These are phyloP conservation scores for human DNA, from an alignment of 2,113 vertebrate species.

Conservation along the genomic window DNA sequence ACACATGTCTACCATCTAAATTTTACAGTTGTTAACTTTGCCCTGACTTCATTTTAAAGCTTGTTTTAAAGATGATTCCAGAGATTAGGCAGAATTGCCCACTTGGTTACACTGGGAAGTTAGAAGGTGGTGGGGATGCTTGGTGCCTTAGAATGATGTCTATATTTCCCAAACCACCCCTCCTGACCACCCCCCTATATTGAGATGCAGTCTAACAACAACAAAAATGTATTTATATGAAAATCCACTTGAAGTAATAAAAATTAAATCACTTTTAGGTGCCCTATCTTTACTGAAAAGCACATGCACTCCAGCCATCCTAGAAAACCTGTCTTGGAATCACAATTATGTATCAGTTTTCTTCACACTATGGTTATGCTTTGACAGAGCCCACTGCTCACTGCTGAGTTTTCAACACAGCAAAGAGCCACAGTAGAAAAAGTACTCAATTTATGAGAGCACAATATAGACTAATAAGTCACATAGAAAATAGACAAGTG, in stretches of 20 bases:
- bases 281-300: not conserved
- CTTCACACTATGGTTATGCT: not conserved
- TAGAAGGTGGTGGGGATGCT: no score
- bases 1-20: not conserved
- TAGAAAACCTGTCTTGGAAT: not conserved
- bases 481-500: not conserved
- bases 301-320: not conserved
- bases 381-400: not conserved
- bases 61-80: not conserved
- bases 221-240: not conserved
- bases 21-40: not conserved
- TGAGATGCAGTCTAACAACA: not conserved
- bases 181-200: fast-evolving
- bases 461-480: not conserved
- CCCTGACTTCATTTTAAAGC: not conserved
- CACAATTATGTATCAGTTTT: not conserved
- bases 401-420: not conserved
- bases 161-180: not conserved
- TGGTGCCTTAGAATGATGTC: not conserved
- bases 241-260: not conserved
- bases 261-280: not conserved
- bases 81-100: not conserved
- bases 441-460: not conserved
- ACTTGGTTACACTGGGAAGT: no score
- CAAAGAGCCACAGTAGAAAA: not conserved